Conservation (phyloP, 2,113 vertebrate genomes). For the Ceyx cyanopectus region DNA sequence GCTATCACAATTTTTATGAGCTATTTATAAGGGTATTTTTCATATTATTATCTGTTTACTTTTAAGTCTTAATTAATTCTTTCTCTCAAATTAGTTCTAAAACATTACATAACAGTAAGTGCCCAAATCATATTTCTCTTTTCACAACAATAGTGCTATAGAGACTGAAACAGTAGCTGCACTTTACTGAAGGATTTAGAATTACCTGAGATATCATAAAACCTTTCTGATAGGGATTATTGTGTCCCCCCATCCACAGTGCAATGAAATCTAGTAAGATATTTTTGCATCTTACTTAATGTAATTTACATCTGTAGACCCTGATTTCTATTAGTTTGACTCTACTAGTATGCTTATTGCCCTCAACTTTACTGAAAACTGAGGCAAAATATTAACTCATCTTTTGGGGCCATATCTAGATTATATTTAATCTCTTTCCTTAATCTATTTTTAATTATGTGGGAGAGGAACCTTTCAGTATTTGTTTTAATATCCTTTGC, state of each 20-base stretch:
- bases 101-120: neutral
- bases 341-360: neutral
- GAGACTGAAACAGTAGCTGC: neutral
- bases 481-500: slow-evolving; percentile 53
- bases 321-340: neutral
- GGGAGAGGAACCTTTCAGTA: slow-evolving; percentile 35
- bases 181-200: neutral
- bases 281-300: neutral
- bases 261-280: neutral
- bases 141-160: neutral
- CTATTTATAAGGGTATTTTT: neutral
- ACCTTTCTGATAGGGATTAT: neutral
- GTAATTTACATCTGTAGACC: neutral
- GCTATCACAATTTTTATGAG: neutral
- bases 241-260: neutral
- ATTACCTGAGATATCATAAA: neutral
- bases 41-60: neutral
- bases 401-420: neutral
- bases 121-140: neutral
- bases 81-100: neutral
- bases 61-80: neutral
- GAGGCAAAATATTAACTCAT: slow-evolving; percentile 20
- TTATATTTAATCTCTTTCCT: slow-evolving; percentile 29
- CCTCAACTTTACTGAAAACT: slow-evolving; percentile 9
- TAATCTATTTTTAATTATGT: slow-evolving; percentile 63